Percentiles rank a stretch among this genome's conserved stretches.
phyloP scores from a whole-genome alignment of 2,888 invertebrate genomes.

The Unio pictorum region DNA sequence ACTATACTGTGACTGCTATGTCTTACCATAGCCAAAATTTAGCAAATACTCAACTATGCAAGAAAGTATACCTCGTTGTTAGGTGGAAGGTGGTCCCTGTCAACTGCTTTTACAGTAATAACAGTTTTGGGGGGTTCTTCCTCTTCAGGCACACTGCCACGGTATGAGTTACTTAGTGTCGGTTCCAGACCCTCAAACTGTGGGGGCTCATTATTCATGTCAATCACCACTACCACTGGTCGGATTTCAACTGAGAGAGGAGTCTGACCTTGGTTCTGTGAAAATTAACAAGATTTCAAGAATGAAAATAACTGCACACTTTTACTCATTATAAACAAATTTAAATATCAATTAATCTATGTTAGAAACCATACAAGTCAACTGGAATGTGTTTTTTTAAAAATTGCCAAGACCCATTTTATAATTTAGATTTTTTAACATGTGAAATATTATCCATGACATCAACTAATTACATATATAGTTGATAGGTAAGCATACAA shows the following conservation, averaged over 20 bases:
- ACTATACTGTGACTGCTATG: no score
- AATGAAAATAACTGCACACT: background rate
- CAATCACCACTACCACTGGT: constrained; percentile 94
- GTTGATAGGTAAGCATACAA: no score
- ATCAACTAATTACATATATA: no score
- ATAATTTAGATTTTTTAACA: no score
- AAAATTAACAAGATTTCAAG: background rate
- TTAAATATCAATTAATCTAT: no score
- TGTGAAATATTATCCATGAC: no score
- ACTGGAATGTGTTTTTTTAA: background rate
- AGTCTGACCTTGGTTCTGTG: constrained; percentile 65
- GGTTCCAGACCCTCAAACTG: constrained; percentile 83
- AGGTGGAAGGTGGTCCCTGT: constrained; percentile 60
- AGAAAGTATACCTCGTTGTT: constrained; percentile 49
- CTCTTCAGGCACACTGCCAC: constrained; percentile 95
- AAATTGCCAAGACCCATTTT: background rate
- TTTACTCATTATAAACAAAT: no score
- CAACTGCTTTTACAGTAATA: constrained; percentile 64
- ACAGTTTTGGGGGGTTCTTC: constrained; percentile 95
- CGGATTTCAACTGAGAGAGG: constrained; percentile 73
- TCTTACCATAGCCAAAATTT: no score
- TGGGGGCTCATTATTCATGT: constrained; percentile 97
- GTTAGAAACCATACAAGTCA: background rate
- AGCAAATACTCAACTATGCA: background rate
- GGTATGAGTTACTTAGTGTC: constrained; percentile 85